These are phyloP conservation scores for Platyura marginata DNA, from an alignment of 1,140 invertebrate species.

Conservation along the genomic window DNA sequence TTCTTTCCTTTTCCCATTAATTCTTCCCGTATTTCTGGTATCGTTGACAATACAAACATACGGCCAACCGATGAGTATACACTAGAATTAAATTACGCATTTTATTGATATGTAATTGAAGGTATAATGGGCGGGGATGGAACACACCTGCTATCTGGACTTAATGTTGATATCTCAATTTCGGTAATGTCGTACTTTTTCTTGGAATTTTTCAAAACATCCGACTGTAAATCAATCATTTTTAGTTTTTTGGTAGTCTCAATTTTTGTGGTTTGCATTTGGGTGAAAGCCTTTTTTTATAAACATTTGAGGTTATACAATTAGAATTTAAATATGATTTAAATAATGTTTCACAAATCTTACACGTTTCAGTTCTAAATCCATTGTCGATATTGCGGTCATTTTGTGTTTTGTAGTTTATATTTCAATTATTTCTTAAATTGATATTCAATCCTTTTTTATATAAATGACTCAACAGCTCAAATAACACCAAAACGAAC, in stretches of 20 bases:
- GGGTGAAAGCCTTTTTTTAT: conserved; percentile 17
- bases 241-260: conserved; percentile 23
- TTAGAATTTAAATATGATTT: neutral
- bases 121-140: neutral
- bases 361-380: conserved; percentile 23
- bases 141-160: neutral
- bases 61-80: conserved; percentile 21
- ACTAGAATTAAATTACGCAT: conserved; percentile 6
- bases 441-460: too few species aligned
- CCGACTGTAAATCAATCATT: conserved; percentile 22
- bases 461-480: too few species aligned
- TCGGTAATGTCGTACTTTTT: conserved; percentile 21
- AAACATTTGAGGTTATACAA: neutral
- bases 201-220: conserved; percentile 21
- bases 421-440: too few species aligned
- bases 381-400: conserved; percentile 17
- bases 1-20: conserved; percentile 19
- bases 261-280: conserved; percentile 23
- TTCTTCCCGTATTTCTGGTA: conserved; percentile 18
- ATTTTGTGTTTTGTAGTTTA: too few species aligned
- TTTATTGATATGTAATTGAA: neutral
- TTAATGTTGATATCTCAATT: conserved; percentile 10
- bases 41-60: conserved; percentile 22
- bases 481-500: too few species aligned
- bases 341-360: neutral